Conservation (phyloP, 2,888 invertebrate genomes). For the Phaedon cochleariae region DNA sequence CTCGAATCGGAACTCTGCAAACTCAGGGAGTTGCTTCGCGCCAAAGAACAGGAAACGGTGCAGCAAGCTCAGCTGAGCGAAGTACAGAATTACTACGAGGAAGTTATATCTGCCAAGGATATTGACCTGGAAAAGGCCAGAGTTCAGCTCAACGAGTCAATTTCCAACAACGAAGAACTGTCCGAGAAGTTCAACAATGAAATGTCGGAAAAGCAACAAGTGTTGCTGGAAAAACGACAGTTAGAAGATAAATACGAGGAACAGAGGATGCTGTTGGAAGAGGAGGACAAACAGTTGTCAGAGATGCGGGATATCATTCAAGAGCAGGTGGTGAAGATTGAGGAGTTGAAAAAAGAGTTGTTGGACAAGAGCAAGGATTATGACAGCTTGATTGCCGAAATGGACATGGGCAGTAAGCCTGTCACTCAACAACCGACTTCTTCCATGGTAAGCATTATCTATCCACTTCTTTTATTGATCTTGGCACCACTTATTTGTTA, state of each 20-base stretch:
- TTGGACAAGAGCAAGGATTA: conserved; percentile 69
- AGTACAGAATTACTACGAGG: conserved; percentile 50
- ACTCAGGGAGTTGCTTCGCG: conserved; percentile 28
- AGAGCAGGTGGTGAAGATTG: conserved; percentile 77
- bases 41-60: conserved; percentile 39
- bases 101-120: conserved; percentile 51
- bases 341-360: conserved; percentile 75
- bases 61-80: conserved; percentile 38
- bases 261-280: conserved; percentile 65
- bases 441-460: conserved; percentile 14
- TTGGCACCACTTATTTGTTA: no score
- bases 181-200: conserved; percentile 28
- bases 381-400: conserved; percentile 62
- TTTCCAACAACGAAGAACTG: conserved; percentile 31
- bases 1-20: conserved; percentile 39
- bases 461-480: no score
- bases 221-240: conserved; percentile 17
- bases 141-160: conserved; percentile 46
- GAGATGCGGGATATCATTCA: conserved; percentile 72
- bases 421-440: conserved; percentile 40
- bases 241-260: conserved; percentile 66
- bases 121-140: conserved; percentile 49
- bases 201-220: neutral
- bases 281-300: conserved; percentile 65
- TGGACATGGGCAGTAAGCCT: conserved; percentile 51